A percentile compares a stretch with the other conserved stretches of the same genome.
These are phyloP conservation scores for Cryptoblepharus egeriae DNA, from an alignment of 2,797 vertebrate genomes.

Conservation along the genomic window DNA sequence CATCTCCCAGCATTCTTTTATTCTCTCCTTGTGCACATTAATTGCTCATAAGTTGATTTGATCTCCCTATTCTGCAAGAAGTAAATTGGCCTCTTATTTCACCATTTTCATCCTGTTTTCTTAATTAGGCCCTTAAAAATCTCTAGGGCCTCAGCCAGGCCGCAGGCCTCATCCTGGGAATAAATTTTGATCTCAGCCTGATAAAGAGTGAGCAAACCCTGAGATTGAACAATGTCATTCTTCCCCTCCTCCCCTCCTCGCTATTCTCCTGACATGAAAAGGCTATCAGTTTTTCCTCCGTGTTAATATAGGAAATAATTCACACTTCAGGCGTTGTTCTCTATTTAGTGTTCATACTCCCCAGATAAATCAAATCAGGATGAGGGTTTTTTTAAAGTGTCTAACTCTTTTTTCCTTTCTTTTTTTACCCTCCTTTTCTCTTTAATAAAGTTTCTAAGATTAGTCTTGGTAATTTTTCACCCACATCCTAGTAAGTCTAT, in stretches of 20 bases:
- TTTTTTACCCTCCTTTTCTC: not conserved
- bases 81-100: constrained; percentile 85
- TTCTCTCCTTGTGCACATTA: constrained; percentile 77
- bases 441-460: constrained; percentile 63
- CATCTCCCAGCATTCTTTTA: constrained; percentile 72
- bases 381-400: constrained; percentile 36
- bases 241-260: constrained; percentile 34
- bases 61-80: constrained; percentile 80
- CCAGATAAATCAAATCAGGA: constrained; percentile 78
- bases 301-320: constrained; percentile 90
- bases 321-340: constrained; percentile 79
- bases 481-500: constrained; percentile 36
- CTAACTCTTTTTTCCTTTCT: constrained; percentile 7
- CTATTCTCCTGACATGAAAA: constrained; percentile 83
- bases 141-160: constrained; percentile 73
- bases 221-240: constrained; percentile 76
- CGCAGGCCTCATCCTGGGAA: constrained; percentile 74
- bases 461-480: constrained; percentile 47
- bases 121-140: constrained; percentile 81
- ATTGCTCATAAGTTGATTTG: constrained; percentile 83
- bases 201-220: constrained; percentile 74
- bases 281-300: constrained; percentile 80
- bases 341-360: constrained; percentile 85
- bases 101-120: constrained; percentile 81
- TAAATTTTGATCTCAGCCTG: constrained; percentile 76